These are phyloP conservation scores for Pachypsylla venusta DNA, from an alignment of 1,140 invertebrate species.

Conservation along the genomic window DNA sequence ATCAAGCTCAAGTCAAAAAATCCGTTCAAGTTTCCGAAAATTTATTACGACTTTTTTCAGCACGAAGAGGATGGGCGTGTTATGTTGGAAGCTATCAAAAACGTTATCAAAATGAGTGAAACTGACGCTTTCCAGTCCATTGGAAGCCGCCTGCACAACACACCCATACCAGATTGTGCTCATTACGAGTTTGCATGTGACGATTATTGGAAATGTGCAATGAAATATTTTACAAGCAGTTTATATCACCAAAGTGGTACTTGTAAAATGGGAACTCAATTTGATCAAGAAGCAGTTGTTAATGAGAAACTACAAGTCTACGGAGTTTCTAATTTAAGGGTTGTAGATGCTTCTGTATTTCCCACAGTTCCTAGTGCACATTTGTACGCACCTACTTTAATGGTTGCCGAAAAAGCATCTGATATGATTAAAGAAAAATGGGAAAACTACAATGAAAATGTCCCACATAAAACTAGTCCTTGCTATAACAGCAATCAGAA, in stretches of 20 bases:
- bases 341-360: conserved; percentile 61
- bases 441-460: conserved; percentile 20
- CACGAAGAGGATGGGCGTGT: conserved; percentile 47
- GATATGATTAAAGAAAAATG: conserved; percentile 56
- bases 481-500: no score
- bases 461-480: neutral
- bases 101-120: conserved; percentile 39
- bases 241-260: conserved; percentile 44
- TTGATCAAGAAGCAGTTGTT: conserved; percentile 53
- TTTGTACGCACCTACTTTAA: conserved; percentile 53
- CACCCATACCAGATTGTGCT: conserved; percentile 42
- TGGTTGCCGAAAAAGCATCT: conserved; percentile 76
- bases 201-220: conserved; percentile 57
- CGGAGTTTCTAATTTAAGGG: conserved; percentile 49
- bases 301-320: conserved; percentile 50
- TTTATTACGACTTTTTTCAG: conserved; percentile 58
- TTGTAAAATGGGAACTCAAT: conserved; percentile 47
- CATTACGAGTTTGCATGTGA: conserved; percentile 38
- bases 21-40: conserved; percentile 52
- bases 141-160: conserved; percentile 37
- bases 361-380: conserved; percentile 53
- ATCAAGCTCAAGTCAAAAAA: conserved; percentile 48
- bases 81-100: conserved; percentile 47
- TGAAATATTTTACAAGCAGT: conserved; percentile 41
- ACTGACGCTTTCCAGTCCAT: conserved; percentile 44